Percentiles rank a stretch among this genome's conserved stretches.
Evolutionary conservation across 2,888 invertebrate genomes (phyloP).

Genomic region (Cephus pulcher): DNA sequence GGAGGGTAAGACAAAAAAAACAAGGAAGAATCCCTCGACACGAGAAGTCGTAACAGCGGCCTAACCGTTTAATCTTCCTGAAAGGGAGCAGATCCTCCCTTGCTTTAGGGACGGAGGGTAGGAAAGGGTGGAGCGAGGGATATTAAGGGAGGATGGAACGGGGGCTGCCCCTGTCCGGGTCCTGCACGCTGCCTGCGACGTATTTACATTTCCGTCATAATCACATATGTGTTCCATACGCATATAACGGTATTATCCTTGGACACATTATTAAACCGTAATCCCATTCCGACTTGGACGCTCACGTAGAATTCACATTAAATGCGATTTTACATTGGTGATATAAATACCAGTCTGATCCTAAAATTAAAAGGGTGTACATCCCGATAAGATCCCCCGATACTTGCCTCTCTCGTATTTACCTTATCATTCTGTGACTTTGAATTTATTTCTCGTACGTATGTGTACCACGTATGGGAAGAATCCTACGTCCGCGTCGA

Average conservation of each 20-base stretch:
- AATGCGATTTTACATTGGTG: conserved; percentile 49
- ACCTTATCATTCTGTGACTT: too few relatives aligned
- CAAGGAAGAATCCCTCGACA: neutral
- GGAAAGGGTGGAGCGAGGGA: conserved; percentile 21
- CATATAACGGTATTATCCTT: conserved; percentile 25
- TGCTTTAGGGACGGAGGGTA: neutral
- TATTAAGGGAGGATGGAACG: neutral
- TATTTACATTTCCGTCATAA: conserved; percentile 46
- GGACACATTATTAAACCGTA: conserved; percentile 42
- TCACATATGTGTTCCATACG: conserved; percentile 31
- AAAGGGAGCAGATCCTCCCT: conserved; percentile 7
- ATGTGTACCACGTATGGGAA: too few relatives aligned
- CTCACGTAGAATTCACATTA: conserved; percentile 53
- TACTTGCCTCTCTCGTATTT: conserved; percentile 25
- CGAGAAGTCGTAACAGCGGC: neutral
- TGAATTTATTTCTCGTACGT: neutral
- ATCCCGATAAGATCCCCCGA: conserved; percentile 3
- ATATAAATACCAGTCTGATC: conserved; percentile 35
- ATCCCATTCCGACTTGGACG: conserved; percentile 47
- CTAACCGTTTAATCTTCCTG: conserved; percentile 2
- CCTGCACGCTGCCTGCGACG: conserved; percentile 11
- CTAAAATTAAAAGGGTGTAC: conserved; percentile 17
- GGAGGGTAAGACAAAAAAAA: neutral
- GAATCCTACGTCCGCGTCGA: too few relatives aligned
- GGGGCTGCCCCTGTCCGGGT: neutral